Conservation (phyloP, 2,888 invertebrate genomes). For the Hypselothyrea guttata region DNA sequence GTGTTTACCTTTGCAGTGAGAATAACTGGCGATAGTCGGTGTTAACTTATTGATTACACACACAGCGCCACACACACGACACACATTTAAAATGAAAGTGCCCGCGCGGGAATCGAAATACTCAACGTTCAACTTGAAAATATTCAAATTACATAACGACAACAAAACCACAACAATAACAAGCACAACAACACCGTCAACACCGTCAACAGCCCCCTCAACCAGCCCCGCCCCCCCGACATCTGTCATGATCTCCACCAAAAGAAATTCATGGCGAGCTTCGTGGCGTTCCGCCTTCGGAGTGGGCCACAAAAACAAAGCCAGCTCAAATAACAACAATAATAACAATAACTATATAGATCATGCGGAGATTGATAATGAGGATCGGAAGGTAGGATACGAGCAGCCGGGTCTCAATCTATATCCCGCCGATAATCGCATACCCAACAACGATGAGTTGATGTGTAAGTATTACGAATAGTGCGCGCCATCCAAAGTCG, state of each 20-base stretch:
- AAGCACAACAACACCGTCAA: conserved; percentile 8
- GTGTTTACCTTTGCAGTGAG: conserved; percentile 10
- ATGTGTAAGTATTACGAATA: conserved; percentile 67
- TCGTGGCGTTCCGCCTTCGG: conserved; percentile 70
- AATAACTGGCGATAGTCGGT: conserved; percentile 26
- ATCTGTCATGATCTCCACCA: conserved; percentile 59
- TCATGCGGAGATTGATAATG: conserved; percentile 5
- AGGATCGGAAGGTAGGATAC: conserved; percentile 3
- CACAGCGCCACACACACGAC: background rate
- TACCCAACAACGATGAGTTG: conserved; percentile 55
- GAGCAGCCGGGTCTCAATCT: conserved; percentile 12
- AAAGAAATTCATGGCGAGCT: conserved; percentile 76
- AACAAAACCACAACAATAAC: conserved; percentile 53
- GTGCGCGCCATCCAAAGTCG: conserved; percentile 38
- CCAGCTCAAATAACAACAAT: conserved; percentile 11
- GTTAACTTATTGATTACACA: conserved; percentile 21
- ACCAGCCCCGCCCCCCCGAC: conserved; percentile 26
- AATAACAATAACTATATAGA: conserved; percentile 19
- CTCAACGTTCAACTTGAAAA: conserved; percentile 79
- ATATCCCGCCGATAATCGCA: conserved; percentile 22
- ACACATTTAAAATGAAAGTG: conserved; percentile 73
- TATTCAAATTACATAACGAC: conserved; percentile 78
- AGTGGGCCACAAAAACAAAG: conserved; percentile 42
- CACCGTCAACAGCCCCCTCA: conserved; percentile 37
- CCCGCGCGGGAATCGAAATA: conserved; percentile 72